Base-by-base conservation (phyloP, 2,113 vertebrate species). In the Atlantisia rogersi region DNA sequence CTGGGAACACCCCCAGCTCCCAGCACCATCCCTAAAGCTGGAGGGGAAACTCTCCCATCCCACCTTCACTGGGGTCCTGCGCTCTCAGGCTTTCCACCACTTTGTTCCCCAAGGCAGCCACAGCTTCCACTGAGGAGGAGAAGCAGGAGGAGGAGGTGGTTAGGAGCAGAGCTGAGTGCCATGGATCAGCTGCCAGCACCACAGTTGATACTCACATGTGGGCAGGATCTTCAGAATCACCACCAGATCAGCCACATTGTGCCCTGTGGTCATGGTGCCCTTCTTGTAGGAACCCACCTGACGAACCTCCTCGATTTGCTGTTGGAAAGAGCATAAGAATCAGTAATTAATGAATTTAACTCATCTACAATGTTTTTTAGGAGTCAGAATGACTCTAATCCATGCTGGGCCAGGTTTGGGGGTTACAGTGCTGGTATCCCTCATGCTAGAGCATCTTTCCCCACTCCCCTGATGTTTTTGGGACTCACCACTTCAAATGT, bases 281-380 rank as follows among this genome's bases (percentile, higher is more conserved):
- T 99, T 99, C 98, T 99, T 99, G 96, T 99, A 99, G 13, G 99
- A 99, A 28, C 99, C 99, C 12, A 99, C 99, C 94, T 99, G 99
- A 62, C 99, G 99, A 50, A 99, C 99, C 94, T 99, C 99, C 94
- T 99, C 99, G 13, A 99, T 99, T 99, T 99, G 99, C 99, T 99
- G 71, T 20, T 37, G 1, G 25, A 58, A 15, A 31, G 5, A 24
- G 9, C 10, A 52, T 12, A 15, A 15, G 35, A 53, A 53, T 15
- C 14, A 53, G 3, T 22, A 77, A 26, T 5, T 1, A 29, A 0
- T 3, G 6, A 20, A 18, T 53, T 44, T 37, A 5, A 19, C 0
- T 2, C 39, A 0, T 0, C 0, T 0, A 22, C 25, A 0, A 0
- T 0, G 0, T 4, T 4, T 8, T 8, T 1, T 4, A 5, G 37